Percentiles rank a stretch among this genome's conserved stretches.
phyloP scores from a whole-genome alignment of 2,888 invertebrate species.

The Bibio marci region DNA sequence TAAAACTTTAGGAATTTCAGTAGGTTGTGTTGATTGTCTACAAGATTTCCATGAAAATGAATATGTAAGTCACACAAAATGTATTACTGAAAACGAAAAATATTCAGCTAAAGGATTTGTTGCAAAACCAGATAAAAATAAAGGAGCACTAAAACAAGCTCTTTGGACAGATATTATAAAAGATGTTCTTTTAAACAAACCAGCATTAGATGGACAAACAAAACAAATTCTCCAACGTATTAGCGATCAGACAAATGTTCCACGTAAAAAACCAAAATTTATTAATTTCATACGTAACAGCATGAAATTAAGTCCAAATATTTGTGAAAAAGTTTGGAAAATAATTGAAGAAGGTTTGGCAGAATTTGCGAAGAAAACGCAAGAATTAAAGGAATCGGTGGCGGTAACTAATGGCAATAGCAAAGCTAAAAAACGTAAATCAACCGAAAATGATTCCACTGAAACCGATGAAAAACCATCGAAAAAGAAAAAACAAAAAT shows the following conservation, averaged over 20 bases:
- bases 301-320: conserved; percentile 34
- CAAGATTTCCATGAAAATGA: conserved; percentile 71
- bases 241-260: conserved; percentile 63
- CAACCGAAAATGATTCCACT: too few relatives aligned
- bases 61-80: conserved; percentile 65
- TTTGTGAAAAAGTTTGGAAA: conserved; percentile 49
- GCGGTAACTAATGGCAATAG: too few relatives aligned
- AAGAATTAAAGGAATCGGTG: too few relatives aligned
- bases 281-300: conserved; percentile 56
- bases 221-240: conserved; percentile 36
- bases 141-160: conserved; percentile 75
- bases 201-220: not conserved
- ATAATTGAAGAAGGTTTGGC: conserved; percentile 36
- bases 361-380: conserved; percentile 15
- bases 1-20: conserved; percentile 33
- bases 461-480: too few relatives aligned
- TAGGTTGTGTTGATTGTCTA: conserved; percentile 87
- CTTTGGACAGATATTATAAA: conserved; percentile 43
- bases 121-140: conserved; percentile 49
- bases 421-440: too few relatives aligned
- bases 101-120: conserved; percentile 72
- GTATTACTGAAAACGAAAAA: conserved; percentile 70
- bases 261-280: conserved; percentile 72
- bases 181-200: conserved; percentile 15
- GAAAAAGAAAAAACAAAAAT: too few relatives aligned